phyloP scores from a whole-genome alignment of 2,888 invertebrate species.

The Cheilosia soror region DNA sequence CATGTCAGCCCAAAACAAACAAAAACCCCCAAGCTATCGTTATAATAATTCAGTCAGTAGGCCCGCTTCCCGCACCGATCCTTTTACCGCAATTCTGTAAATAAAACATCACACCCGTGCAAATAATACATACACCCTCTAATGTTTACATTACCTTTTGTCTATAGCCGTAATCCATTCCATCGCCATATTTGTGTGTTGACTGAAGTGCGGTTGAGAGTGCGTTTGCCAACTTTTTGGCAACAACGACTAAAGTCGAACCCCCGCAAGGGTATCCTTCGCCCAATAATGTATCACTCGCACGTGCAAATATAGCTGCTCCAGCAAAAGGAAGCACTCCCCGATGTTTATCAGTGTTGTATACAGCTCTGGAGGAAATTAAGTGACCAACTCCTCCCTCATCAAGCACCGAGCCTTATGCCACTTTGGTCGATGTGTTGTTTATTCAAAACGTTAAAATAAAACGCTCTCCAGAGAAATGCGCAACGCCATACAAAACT shows the following conservation, averaged over 20 bases:
- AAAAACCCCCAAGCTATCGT: conserved; percentile 15
- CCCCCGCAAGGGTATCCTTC: not conserved
- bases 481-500: conserved; percentile 33
- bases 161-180: conserved; percentile 86
- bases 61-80: not conserved
- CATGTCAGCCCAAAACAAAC: conserved; percentile 47
- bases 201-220: conserved; percentile 45
- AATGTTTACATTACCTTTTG: conserved; percentile 83
- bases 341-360: not conserved
- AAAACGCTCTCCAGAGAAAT: conserved; percentile 20
- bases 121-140: conserved; percentile 46
- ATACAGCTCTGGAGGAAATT: conserved; percentile 19
- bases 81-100: conserved; percentile 4
- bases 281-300: conserved; percentile 16
- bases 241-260: conserved; percentile 31
- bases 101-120: conserved; percentile 41
- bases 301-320: conserved; percentile 2
- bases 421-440: conserved; percentile 28
- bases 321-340: not conserved
- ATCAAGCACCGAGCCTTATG: conserved; percentile 21
- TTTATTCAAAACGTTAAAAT: conserved; percentile 62
- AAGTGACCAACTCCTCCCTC: conserved; percentile 44
- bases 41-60: conserved; percentile 40
- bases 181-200: conserved; percentile 83
- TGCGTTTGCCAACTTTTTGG: conserved; percentile 67